Conservation (phyloP, 2,888 invertebrate genomes). For the Serrognathus titanus region DNA sequence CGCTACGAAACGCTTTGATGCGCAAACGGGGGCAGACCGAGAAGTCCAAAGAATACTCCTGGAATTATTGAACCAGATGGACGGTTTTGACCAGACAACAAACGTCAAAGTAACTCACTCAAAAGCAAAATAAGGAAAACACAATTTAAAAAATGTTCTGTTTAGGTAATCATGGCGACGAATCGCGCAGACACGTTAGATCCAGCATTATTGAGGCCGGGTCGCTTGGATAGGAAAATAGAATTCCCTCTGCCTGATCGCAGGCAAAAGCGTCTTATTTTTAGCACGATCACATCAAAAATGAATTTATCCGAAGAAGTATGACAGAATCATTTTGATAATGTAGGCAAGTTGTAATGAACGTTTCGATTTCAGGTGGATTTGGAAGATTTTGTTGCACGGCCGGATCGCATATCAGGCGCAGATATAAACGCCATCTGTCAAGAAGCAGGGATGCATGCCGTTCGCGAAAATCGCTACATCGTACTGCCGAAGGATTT, state of each 20-base stretch:
- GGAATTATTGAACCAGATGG: slow-evolving; percentile 98
- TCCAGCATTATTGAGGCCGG: slow-evolving; percentile 93
- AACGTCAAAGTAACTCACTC: slow-evolving; percentile 81
- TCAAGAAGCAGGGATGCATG: slow-evolving; percentile 99
- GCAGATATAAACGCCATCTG: slow-evolving; percentile 99
- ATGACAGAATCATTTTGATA: slow-evolving; percentile 9
- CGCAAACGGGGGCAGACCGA: slow-evolving; percentile 96
- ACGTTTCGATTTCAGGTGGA: slow-evolving; percentile 62
- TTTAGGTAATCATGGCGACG: slow-evolving; percentile 86
- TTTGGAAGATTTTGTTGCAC: slow-evolving; percentile 96
- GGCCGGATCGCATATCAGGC: slow-evolving; percentile 98
- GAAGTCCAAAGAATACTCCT: slow-evolving; percentile 97
- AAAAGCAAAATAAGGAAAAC: too few relatives aligned
- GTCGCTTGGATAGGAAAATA: slow-evolving; percentile 96
- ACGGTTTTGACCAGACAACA: slow-evolving; percentile 99
- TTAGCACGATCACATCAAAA: slow-evolving; percentile 94
- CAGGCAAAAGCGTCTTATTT: slow-evolving; percentile 91
- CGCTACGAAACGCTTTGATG: slow-evolving; percentile 97
- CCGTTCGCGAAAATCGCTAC: slow-evolving; percentile 97
- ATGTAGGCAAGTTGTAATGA: background rate
- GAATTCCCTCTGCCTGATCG: slow-evolving; percentile 96
- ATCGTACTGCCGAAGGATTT: slow-evolving; percentile 99
- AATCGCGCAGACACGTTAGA: slow-evolving; percentile 97
- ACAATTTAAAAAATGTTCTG: slow-evolving; percentile 14
- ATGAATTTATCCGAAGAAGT: slow-evolving; percentile 96